Conservation (phyloP, 1,140 invertebrate genomes). For the Papilio polytes region DNA sequence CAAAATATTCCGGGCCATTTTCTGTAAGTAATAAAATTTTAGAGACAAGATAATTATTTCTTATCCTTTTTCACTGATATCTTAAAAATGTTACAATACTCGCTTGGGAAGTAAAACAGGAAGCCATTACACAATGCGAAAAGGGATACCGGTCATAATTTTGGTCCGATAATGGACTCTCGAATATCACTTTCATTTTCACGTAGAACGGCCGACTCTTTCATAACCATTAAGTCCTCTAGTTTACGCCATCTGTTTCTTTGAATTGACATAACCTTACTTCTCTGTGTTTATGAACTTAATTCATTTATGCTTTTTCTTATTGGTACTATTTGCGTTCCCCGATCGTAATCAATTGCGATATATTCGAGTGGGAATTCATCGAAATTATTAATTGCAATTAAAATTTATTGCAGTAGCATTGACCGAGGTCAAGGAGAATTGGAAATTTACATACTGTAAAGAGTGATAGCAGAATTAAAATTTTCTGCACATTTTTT, state of each 20-base stretch:
- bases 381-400: constrained; percentile 13
- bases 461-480: not conserved
- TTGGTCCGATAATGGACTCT: constrained; percentile 61
- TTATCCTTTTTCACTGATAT: not conserved
- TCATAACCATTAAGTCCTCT: constrained; percentile 74
- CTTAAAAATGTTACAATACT: not conserved
- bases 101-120: not conserved
- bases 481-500: not conserved
- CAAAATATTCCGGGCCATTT: not conserved
- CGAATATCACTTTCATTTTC: constrained; percentile 77
- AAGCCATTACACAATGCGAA: constrained; percentile 8
- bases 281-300: not conserved
- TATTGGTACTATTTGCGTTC: not conserved
- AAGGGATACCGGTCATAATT: constrained; percentile 54
- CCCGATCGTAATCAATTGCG: not conserved
- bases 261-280: constrained; percentile 37
- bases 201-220: constrained; percentile 68
- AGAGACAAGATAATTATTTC: not conserved
- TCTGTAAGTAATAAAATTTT: not conserved
- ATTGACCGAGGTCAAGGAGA: constrained; percentile 9
- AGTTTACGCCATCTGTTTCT: constrained; percentile 67
- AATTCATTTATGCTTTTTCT: not conserved
- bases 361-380: not conserved
- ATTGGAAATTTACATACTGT: not conserved
- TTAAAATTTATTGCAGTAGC: not conserved